These are phyloP conservation scores for Fulica atra DNA, from an alignment of 2,113 vertebrate genomes.

Conservation along the genomic window DNA sequence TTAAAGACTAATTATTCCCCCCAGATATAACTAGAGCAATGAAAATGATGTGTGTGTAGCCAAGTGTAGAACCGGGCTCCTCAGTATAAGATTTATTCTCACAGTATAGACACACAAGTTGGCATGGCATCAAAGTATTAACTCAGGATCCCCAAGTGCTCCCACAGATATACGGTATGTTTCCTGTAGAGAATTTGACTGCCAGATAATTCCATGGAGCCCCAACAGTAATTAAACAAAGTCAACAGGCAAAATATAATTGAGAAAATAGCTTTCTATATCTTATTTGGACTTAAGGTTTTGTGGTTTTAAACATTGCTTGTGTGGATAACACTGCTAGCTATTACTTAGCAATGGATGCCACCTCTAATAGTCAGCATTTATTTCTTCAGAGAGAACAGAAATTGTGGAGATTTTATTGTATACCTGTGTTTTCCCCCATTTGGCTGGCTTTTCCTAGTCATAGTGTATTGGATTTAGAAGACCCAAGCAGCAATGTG, in stretches of 20 bases:
- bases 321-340: background rate
- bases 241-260: constrained; percentile 2
- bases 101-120: background rate
- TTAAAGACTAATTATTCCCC: background rate
- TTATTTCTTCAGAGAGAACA: background rate
- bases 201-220: constrained; percentile 8
- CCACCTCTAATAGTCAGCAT: background rate
- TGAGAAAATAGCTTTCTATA: background rate
- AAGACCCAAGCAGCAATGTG: background rate
- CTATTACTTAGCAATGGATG: background rate
- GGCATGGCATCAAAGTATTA: constrained; percentile 30
- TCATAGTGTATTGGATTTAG: background rate
- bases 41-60: background rate
- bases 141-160: constrained; percentile 15
- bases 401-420: background rate
- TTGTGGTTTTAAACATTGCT: background rate
- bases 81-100: background rate
- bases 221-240: constrained; percentile 33
- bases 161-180: background rate
- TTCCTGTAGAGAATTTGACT: constrained; percentile 26
- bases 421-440: background rate
- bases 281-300: background rate
- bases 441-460: background rate
- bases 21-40: background rate
- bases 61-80: background rate